Conservation (phyloP, 1,140 invertebrate genomes). For the Macrotrachela quadricornifera region DNA sequence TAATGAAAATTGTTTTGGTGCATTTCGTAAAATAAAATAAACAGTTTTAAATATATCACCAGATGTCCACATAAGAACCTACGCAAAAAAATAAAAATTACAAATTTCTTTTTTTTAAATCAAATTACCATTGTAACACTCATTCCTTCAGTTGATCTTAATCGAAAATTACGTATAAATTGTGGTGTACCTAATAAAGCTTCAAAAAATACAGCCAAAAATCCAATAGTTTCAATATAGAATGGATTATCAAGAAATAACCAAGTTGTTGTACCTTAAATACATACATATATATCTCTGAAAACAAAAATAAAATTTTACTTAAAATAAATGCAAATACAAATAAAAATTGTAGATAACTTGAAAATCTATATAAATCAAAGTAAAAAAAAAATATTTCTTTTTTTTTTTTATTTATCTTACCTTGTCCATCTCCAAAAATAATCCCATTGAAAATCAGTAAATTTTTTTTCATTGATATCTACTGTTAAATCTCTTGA, state of each 20-base stretch:
- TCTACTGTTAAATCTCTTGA: conserved; percentile 50
- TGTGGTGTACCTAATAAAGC: conserved; percentile 84
- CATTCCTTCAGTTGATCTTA: conserved; percentile 84
- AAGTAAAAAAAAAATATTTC: no score
- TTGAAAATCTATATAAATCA: neutral
- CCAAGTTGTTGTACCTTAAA: conserved; percentile 17
- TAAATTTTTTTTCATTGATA: neutral
- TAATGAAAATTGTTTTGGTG: conserved; percentile 80
- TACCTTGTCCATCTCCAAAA: conserved; percentile 11
- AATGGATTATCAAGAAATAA: neutral
- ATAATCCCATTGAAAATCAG: conserved; percentile 7
- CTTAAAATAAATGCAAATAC: conserved; percentile 25
- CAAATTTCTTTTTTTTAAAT: conserved; percentile 22
- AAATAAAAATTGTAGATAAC: conserved; percentile 9
- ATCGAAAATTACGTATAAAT: conserved; percentile 61
- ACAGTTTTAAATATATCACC: conserved; percentile 84
- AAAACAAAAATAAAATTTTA: conserved; percentile 63
- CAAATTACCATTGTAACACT: conserved; percentile 37
- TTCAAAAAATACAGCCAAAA: conserved; percentile 79
- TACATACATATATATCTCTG: conserved; percentile 32
- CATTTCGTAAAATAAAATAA: conserved; percentile 69
- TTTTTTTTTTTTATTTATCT: no score
- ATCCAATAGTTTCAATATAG: conserved; percentile 39
- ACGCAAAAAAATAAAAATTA: conserved; percentile 4
- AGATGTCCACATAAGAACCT: conserved; percentile 86